Base-by-base conservation (phyloP, 2,797 vertebrate genomes). In the Molossus alvarezi region DNA sequence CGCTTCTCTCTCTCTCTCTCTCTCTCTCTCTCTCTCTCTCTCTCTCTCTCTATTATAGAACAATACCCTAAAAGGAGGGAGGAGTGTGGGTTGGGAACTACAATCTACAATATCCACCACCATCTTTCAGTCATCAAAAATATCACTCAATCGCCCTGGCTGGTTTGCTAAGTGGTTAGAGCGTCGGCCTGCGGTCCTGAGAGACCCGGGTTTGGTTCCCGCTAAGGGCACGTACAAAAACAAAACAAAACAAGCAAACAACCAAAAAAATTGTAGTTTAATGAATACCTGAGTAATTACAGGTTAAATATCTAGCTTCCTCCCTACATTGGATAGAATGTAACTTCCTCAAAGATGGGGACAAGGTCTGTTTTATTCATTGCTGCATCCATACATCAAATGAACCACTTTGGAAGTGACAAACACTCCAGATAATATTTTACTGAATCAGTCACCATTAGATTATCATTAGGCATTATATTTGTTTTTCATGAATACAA, bases 401-500 rank as follows among this genome's bases (percentile, higher is more conserved):
- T 57, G 37, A 65, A 76, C 15, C 20, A 60, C 9, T 75, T 62
- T 88, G 58, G 2, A 13, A 51, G 23, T 71, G 45, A 29, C 18
- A 85, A 76, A 72, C 45, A 79, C 13, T 73, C 37, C 9, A 41
- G 13, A 75, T 33, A 77, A 77, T 79, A 83, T 45, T 72, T 67
- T 55, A 73, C 1, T 84, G 41, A 94, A 27, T 88, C 23, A 67
- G 55, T 73, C 21, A 51, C 51, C 10, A 25, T 60, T 23, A 91
- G 75, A 58, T 12, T 77, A 64, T 85, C 21, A 33, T 48, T 37
- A 77, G 29, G 62, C 5, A 79, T 0, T 85, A 0, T 11, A 64
- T 73, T 79, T 88, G 27, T 72, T 93, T 97, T 90, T 51, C 29
- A 94, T 93, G 51, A 45, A 79, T 93, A 83, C 48, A 77, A 75